Evolutionary conservation across 2,113 vertebrate genomes (phyloP), one percentile per base, ranked within the genome.

Genomic region (Xenotilapia flavipinnis): DNA sequence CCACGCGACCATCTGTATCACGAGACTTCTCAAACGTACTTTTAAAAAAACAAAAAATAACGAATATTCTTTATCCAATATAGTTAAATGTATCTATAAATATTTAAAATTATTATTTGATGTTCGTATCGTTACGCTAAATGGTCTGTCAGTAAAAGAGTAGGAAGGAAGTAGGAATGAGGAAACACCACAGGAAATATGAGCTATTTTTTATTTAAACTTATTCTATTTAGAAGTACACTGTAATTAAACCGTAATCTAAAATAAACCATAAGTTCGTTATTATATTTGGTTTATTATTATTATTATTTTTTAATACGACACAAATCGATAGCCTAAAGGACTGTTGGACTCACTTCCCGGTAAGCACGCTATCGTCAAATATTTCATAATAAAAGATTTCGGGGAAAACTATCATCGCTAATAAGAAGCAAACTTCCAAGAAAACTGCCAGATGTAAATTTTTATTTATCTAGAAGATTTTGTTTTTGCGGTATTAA

Each of bases 361-460:
- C 26, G 3, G 86, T 83, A 4, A 49, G 3, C 33, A 5, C n/a
- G 2, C 4, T 3, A 7, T 38, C 81, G 31, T 7, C 1, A 0
- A 2, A 7, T 5, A 79, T 84, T 94, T 94, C 93, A 92, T 2
- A 91, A 88, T 91, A 94, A 92, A 38, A 90, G 19, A 7, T 1
- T 1, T 2, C 0, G 2, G 6, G 19, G 6, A 0, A 0, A 81
- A 68, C 0, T 36, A 14, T 3, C 14, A 13, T 5, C 2, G 14
- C 9, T 2, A 36, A 4, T 2, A 17, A 3, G 9, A 15, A 5
- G 56, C 45, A 60, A 55, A 15, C 17, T 5, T 2, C 1, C 17
- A 5, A 42, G 77, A 31, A 79, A 79, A 47, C 3, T 3, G 2
- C 10, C 3, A 21, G 9, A 77, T 19, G 1, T 2, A 28, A 15